Conservation (phyloP, 1,140 invertebrate species). For the Aphidius ervi region DNA sequence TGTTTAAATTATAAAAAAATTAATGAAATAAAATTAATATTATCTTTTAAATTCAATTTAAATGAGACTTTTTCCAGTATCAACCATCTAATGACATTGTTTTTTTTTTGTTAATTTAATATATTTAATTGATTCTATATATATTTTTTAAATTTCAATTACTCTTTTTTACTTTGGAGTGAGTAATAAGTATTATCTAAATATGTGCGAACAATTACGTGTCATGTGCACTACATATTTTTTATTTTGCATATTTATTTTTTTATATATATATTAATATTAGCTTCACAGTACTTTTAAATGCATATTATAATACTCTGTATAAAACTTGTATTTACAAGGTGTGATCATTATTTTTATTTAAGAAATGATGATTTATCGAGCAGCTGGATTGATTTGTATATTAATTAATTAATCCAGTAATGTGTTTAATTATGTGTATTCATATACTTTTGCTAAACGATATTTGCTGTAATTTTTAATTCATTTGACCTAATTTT, state of each 20-base stretch:
- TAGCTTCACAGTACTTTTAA: slow-evolving; percentile 35
- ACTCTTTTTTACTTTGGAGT: slow-evolving; percentile 40
- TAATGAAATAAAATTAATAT: neutral
- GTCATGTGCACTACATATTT: slow-evolving; percentile 36
- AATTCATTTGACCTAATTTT: neutral
- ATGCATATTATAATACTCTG: slow-evolving; percentile 49
- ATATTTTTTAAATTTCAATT: slow-evolving; percentile 20
- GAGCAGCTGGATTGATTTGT: slow-evolving; percentile 29
- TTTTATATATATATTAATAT: slow-evolving; percentile 17
- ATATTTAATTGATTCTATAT: neutral
- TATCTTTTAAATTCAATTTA: slow-evolving; percentile 6
- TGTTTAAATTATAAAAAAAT: too few species aligned
- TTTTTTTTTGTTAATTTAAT: neutral
- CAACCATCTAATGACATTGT: neutral
- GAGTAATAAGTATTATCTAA: slow-evolving; percentile 33
- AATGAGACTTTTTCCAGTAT: slow-evolving; percentile 6
- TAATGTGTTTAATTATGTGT: slow-evolving; percentile 8
- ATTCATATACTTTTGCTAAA: slow-evolving; percentile 1
- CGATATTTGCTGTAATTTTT: slow-evolving; percentile 5
- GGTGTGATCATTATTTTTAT: slow-evolving; percentile 41
- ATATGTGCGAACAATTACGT: slow-evolving; percentile 42
- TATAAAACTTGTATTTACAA: slow-evolving; percentile 55
- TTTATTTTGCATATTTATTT: slow-evolving; percentile 29
- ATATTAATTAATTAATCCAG: slow-evolving; percentile 12
- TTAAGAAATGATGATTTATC: slow-evolving; percentile 14